These are phyloP conservation scores for Octodon degus DNA, from an alignment of 2,113 vertebrate species.

Conservation along the genomic window DNA sequence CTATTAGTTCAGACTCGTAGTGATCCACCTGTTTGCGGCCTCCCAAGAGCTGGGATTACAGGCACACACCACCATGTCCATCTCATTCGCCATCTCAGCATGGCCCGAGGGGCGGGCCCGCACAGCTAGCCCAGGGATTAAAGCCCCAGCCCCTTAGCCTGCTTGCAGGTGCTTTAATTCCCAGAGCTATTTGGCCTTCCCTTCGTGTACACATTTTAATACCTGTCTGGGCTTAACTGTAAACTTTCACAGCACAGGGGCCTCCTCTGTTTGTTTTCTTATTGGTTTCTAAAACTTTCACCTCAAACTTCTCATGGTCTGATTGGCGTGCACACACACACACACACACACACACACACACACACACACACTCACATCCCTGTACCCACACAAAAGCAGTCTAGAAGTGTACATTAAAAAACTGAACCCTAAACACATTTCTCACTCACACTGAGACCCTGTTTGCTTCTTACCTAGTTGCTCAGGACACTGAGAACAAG, in stretches of 20 bases:
- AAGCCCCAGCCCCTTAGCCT: too few species aligned
- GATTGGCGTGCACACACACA: accelerated
- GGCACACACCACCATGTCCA: too few species aligned
- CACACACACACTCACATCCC: background rate
- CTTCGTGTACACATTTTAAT: background rate
- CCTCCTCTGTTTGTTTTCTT: background rate
- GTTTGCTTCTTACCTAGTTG: background rate
- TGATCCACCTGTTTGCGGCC: too few species aligned
- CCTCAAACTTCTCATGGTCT: background rate
- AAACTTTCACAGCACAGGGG: background rate
- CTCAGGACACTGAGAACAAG: background rate
- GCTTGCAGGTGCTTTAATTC: too few species aligned
- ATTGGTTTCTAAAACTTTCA: background rate
- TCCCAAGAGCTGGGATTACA: too few species aligned
- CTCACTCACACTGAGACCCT: background rate
- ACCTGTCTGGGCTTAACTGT: background rate
- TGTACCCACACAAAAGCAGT: background rate
- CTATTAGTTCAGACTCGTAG: too few species aligned
- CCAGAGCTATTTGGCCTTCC: too few species aligned
- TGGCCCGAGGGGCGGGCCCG: too few species aligned
- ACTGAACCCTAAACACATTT: background rate
- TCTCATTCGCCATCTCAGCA: too few species aligned
- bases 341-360: background rate
- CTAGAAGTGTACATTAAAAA: background rate
- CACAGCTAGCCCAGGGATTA: too few species aligned